A percentile compares a stretch with the other conserved stretches of the same genome.
Conservation (phyloP, 2,888 invertebrate genomes). For the Agrochola lota region DNA sequence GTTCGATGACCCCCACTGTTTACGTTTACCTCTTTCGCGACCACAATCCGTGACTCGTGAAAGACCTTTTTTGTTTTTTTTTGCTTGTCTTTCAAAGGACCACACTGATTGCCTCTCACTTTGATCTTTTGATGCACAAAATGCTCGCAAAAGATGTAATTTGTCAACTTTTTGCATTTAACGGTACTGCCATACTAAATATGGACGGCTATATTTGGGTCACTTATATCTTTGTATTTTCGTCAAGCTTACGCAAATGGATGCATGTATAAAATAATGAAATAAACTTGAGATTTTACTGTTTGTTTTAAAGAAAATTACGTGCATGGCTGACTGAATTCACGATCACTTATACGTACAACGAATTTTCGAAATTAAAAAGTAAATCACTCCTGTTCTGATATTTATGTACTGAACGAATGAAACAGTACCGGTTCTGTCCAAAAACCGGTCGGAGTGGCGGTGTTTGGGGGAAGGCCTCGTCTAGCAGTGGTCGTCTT, state of each 20-base stretch:
- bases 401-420: neutral
- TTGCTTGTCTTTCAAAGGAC: conserved; percentile 51
- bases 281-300: conserved; percentile 40
- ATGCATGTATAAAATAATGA: conserved; percentile 29
- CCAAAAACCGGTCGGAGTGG: no score
- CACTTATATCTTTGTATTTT: conserved; percentile 49
- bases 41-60: conserved; percentile 66
- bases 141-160: conserved; percentile 50
- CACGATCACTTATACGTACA: neutral
- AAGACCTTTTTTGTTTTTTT: conserved; percentile 56
- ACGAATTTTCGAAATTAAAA: neutral
- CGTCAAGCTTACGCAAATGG: conserved; percentile 21
- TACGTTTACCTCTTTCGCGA: conserved; percentile 83
- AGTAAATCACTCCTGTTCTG: neutral
- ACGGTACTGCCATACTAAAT: conserved; percentile 48
- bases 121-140: conserved; percentile 62
- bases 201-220: conserved; percentile 50
- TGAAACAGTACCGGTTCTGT: no score
- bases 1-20: conserved; percentile 86
- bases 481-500: no score
- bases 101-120: conserved; percentile 54
- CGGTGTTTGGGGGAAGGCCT: no score
- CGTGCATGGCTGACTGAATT: conserved; percentile 1
- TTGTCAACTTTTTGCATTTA: conserved; percentile 61
- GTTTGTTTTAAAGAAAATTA: conserved; percentile 23